A percentile compares a stretch with the other conserved stretches of the same genome.
Conservation (phyloP, 2,113 vertebrate genomes). For the Willisornis vidua region DNA sequence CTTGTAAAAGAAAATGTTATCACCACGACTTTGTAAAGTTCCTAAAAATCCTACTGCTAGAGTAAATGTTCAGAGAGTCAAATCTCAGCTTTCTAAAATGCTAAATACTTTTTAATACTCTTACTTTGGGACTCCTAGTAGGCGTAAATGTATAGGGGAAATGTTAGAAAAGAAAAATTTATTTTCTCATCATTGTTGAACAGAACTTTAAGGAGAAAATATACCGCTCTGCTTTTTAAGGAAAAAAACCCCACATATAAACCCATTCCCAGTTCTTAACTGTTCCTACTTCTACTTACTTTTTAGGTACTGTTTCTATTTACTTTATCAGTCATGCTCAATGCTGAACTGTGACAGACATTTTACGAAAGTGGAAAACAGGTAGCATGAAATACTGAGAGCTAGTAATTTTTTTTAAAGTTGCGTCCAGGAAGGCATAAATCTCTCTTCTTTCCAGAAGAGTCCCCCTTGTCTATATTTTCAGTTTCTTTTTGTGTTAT, state of each 20-base stretch:
- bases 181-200: not conserved
- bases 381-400: not conserved
- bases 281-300: not conserved
- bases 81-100: not conserved
- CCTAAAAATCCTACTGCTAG: not conserved
- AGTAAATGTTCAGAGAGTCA: not conserved
- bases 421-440: not conserved
- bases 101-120: not conserved
- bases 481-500: not conserved
- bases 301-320: not conserved
- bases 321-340: not conserved
- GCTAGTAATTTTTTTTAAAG: not conserved
- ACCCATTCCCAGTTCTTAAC: not conserved
- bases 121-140: not conserved
- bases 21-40: not conserved
- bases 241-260: not conserved
- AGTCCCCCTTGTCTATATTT: not conserved
- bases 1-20: not conserved
- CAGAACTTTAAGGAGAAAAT: not conserved
- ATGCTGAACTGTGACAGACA: not conserved
- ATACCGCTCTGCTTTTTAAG: not conserved
- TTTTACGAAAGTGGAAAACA: not conserved
- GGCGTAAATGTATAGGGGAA: not conserved
- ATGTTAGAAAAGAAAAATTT: not conserved
- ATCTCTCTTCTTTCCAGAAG: not conserved